Conservation (phyloP, 1,140 invertebrate species). For the Epicauta chinensis region DNA sequence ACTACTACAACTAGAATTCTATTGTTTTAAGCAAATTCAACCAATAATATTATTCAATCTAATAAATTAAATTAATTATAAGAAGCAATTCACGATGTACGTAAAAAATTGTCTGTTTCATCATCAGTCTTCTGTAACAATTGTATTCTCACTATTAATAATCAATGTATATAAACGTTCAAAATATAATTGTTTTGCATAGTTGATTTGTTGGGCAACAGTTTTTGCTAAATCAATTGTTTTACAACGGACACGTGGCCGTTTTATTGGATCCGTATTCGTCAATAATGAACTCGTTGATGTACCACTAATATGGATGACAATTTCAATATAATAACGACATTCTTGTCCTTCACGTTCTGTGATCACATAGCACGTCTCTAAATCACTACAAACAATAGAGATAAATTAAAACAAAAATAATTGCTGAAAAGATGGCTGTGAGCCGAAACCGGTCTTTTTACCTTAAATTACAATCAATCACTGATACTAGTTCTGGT, state of each 20-base stretch:
- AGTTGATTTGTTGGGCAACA: slow-evolving; percentile 66
- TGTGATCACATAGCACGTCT: slow-evolving; percentile 52
- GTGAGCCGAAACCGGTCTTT: no score
- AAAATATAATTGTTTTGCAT: slow-evolving; percentile 79
- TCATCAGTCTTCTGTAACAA: slow-evolving; percentile 39
- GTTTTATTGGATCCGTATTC: slow-evolving; percentile 50
- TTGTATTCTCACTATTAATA: slow-evolving; percentile 34
- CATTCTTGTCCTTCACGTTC: slow-evolving; percentile 46
- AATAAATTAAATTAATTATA: no score
- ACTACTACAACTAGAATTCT: no score
- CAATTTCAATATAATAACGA: slow-evolving; percentile 71
- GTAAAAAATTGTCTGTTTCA: no score
- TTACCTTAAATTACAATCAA: slow-evolving; percentile 61
- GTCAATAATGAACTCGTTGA: slow-evolving; percentile 41
- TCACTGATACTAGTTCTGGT: slow-evolving; percentile 49
- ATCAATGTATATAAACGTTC: slow-evolving; percentile 61
- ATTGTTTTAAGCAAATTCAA: no score
- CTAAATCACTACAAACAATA: slow-evolving; percentile 49
- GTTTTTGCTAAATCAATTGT: slow-evolving; percentile 68
- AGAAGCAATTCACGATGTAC: no score
- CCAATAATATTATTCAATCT: no score
- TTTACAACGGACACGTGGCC: slow-evolving; percentile 79
- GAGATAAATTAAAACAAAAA: no score
- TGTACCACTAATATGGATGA: slow-evolving; percentile 51
- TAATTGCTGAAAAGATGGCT: background rate